These are phyloP conservation scores for Microcebus griseorufus DNA, from an alignment of 2,113 vertebrate species.

Conservation along the genomic window DNA sequence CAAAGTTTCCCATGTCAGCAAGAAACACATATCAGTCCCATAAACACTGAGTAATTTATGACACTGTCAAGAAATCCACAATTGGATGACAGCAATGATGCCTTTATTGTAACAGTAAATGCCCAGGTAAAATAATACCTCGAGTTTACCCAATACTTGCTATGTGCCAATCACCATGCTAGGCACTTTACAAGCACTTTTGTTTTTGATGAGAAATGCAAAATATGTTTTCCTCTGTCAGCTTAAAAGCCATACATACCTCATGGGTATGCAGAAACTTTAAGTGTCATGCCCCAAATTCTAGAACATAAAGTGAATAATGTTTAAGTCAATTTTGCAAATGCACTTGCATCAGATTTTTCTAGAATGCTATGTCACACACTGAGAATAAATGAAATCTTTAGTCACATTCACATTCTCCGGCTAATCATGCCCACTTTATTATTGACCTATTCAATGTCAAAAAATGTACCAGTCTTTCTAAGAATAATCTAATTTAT, in stretches of 20 bases:
- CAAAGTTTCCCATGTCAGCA: conserved; percentile 33
- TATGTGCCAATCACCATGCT: not conserved
- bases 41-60: conserved; percentile 54
- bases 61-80: conserved; percentile 40
- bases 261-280: not conserved
- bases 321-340: conserved; percentile 24
- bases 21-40: conserved; percentile 46
- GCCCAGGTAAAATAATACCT: conserved; percentile 39
- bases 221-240: conserved; percentile 29
- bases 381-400: not conserved
- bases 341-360: not conserved
- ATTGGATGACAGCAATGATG: conserved; percentile 37
- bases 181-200: not conserved
- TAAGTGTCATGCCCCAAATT: not conserved
- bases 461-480: not conserved
- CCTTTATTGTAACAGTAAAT: conserved; percentile 23
- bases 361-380: not conserved
- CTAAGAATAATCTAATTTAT: not conserved
- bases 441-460: not conserved
- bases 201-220: conserved; percentile 47
- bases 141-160: not conserved
- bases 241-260: not conserved
- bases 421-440: not conserved
- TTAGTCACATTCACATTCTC: not conserved
- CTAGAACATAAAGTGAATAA: not conserved